Base-by-base conservation (phyloP, 2,888 invertebrate genomes). In the Apocheima hispidaria region DNA sequence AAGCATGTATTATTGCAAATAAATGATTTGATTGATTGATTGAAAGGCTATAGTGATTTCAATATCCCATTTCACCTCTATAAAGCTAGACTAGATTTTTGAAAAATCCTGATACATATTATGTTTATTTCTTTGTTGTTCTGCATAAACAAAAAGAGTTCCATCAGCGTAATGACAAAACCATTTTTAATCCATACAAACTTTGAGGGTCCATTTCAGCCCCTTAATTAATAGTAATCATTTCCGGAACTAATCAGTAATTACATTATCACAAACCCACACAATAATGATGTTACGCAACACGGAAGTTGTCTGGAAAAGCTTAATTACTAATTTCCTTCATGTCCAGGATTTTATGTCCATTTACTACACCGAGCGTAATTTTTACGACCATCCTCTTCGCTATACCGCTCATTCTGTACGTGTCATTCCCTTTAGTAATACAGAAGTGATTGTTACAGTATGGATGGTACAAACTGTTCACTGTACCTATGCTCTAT, bases 381-480 rank as follows among this genome's bases (percentile, higher is more conserved):
- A 52, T 61, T 57, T 66, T 66, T 60, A 66, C 63, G 60, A 46
- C 57, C 54, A 50, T 64, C 52, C 62, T 50, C 30, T 56, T 50
- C 28, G 38, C 41, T 56, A 23, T 50, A 64, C 51, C 54, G 46
- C 55, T 63, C 63, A 63, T 65, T 68, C 59, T 12, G 54, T 49
- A 64, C 64, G 65, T 67, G 70, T 67, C 70, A 70, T 67, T 53
- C 23, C 51, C 53, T 50, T 30, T 33, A 44, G 40, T 26, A 23
- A 46, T 14, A 60, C 35, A 53, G 23, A 10, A 9, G 12, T 28
- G 2, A 7, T 1, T 9, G 10, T 30, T 38, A 44, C 56, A 56
- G 61, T 61, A 56, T 40, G 55, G 50, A 26, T 4, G 5, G 10
- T 23, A 26, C n/a, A n/a, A n/a, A n/a, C n/a, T n/a, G n/a, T n/a